These are phyloP conservation scores for Microtus montanus DNA, from an alignment of 2,113 vertebrate species.

Conservation along the genomic window DNA sequence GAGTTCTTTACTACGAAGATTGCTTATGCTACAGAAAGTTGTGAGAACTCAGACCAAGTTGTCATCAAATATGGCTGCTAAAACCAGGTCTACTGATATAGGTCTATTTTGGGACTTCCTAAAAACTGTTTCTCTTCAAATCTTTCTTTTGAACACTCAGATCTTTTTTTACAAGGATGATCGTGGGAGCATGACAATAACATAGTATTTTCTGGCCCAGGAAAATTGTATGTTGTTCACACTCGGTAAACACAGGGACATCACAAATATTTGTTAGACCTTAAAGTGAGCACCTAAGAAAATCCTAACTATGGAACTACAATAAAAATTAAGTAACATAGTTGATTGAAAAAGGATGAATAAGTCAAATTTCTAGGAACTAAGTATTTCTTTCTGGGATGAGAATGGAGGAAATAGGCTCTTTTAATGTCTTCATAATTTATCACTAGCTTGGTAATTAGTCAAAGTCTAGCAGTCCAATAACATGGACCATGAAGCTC, in stretches of 20 bases:
- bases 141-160: conserved; percentile 1
- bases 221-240: neutral
- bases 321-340: conserved; percentile 8
- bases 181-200: conserved; percentile 14
- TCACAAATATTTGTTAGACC: conserved; percentile 41
- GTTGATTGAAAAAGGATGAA: neutral
- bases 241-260: neutral
- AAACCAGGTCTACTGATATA: neutral
- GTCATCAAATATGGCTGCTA: neutral
- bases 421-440: neutral
- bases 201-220: neutral
- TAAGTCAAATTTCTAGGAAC: neutral
- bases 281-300: neutral
- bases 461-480: neutral
- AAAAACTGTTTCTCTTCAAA: neutral
- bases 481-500: neutral
- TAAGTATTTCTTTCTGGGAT: neutral
- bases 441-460: neutral
- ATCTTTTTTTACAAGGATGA: neutral
- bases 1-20: neutral
- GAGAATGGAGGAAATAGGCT: neutral
- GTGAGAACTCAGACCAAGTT: neutral
- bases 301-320: conserved; percentile 22
- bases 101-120: neutral
- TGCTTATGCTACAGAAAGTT: neutral